A percentile compares a stretch with the other conserved stretches of the same genome.
Conservation (phyloP, 2,113 vertebrate genomes). For the Micronisus gabar region DNA sequence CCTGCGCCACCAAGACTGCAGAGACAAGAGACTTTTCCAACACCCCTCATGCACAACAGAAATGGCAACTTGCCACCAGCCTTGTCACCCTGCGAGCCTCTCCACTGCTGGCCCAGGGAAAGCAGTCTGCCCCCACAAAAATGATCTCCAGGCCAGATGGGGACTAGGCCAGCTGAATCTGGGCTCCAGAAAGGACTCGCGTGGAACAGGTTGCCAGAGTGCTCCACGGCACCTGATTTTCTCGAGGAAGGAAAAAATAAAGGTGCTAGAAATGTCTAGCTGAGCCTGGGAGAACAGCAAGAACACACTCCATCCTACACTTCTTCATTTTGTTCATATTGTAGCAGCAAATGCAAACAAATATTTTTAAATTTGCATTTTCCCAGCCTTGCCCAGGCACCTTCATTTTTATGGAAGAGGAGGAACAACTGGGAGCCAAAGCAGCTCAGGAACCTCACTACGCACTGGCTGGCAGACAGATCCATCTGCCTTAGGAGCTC, state of each 20-base stretch:
- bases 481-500: neutral
- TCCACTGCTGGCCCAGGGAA: neutral
- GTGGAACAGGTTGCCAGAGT: neutral
- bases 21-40: neutral
- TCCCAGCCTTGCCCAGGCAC: neutral
- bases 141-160: neutral
- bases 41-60: neutral
- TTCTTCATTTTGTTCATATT: neutral
- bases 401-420: neutral
- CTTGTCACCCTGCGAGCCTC: rapidly evolving
- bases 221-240: neutral
- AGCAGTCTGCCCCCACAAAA: neutral
- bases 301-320: neutral
- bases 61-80: neutral
- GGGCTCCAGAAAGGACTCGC: neutral
- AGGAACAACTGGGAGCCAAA: neutral
- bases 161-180: neutral
- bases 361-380: neutral
- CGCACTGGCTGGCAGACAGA: neutral
- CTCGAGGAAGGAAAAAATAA: neutral
- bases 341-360: neutral
- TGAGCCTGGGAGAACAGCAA: neutral
- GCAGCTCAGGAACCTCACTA: neutral
- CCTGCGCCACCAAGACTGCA: neutral
- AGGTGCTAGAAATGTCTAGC: neutral